Conservation (phyloP, 2,888 invertebrate species). For the Agriopis leucophaearia region DNA sequence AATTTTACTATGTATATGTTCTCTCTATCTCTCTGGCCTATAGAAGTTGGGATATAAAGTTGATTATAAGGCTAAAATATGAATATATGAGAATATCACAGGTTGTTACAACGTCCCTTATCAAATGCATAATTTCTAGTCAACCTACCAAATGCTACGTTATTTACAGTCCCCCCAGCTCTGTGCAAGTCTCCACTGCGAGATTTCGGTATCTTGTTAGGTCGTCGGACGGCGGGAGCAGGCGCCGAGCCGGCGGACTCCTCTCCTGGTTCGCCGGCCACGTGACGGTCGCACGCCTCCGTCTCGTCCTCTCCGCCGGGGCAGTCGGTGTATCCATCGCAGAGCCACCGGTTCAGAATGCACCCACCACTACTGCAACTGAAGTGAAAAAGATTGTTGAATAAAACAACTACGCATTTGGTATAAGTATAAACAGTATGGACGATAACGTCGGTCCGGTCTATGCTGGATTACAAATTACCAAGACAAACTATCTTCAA, state of each 20-base stretch:
- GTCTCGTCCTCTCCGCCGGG: constrained; percentile 75
- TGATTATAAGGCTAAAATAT: too few relatives aligned
- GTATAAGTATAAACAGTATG: neutral
- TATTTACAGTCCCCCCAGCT: constrained; percentile 17
- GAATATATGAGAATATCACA: too few relatives aligned
- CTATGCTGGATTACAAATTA: too few relatives aligned
- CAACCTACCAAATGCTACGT: too few relatives aligned
- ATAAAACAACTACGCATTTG: neutral
- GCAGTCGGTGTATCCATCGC: constrained; percentile 82
- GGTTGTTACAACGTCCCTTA: too few relatives aligned
- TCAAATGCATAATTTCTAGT: too few relatives aligned
- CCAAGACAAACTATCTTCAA: too few relatives aligned
- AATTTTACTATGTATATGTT: too few relatives aligned
- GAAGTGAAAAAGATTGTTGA: constrained; percentile 13
- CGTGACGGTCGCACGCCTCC: constrained; percentile 45
- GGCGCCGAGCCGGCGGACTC: constrained; percentile 77
- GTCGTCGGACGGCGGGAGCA: constrained; percentile 68
- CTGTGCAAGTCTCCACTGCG: constrained; percentile 36
- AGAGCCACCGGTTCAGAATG: constrained; percentile 76
- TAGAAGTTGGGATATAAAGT: too few relatives aligned
- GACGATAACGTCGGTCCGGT: too few relatives aligned
- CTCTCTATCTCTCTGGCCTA: too few relatives aligned
- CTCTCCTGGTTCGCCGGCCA: constrained; percentile 63
- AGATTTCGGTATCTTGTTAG: constrained; percentile 51
- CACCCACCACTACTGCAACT: constrained; percentile 74